These are phyloP conservation scores for Heliconius erato DNA, from an alignment of 2,888 invertebrate species.

Conservation along the genomic window DNA sequence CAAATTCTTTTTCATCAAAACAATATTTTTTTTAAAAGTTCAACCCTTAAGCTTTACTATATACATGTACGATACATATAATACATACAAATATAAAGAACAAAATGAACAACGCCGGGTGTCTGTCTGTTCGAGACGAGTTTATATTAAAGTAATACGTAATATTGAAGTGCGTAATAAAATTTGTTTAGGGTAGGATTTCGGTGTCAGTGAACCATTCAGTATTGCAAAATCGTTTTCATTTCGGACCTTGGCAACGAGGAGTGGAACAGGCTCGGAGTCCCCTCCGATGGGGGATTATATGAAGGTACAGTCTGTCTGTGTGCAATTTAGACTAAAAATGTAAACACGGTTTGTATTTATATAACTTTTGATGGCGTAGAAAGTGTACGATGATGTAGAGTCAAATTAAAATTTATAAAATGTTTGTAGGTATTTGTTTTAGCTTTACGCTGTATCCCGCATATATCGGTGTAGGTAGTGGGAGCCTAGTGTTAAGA, in stretches of 20 bases:
- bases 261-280: slow-evolving; percentile 35
- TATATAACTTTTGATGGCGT: too few relatives aligned
- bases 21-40: neutral
- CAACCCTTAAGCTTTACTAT: slow-evolving; percentile 13
- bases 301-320: slow-evolving; percentile 39
- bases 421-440: too few relatives aligned
- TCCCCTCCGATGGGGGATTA: slow-evolving; percentile 46
- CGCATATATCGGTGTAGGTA: too few relatives aligned
- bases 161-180: slow-evolving; percentile 23
- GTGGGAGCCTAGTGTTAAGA: too few relatives aligned
- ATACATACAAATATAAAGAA: neutral
- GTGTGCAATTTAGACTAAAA: slow-evolving; percentile 14
- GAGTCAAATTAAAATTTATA: too few relatives aligned
- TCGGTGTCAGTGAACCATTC: slow-evolving; percentile 35
- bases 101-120: slow-evolving; percentile 11
- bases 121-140: slow-evolving; percentile 18
- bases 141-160: slow-evolving; percentile 21
- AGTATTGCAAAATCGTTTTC: slow-evolving; percentile 35
- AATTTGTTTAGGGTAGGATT: slow-evolving; percentile 36
- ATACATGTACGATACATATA: neutral
- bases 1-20: neutral
- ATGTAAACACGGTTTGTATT: too few relatives aligned
- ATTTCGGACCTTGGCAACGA: slow-evolving; percentile 43
- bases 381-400: too few relatives aligned
- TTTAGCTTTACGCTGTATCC: too few relatives aligned